These are phyloP conservation scores for Rhynchotus rufescens DNA, from an alignment of 2,797 vertebrate genomes.

Conservation along the genomic window DNA sequence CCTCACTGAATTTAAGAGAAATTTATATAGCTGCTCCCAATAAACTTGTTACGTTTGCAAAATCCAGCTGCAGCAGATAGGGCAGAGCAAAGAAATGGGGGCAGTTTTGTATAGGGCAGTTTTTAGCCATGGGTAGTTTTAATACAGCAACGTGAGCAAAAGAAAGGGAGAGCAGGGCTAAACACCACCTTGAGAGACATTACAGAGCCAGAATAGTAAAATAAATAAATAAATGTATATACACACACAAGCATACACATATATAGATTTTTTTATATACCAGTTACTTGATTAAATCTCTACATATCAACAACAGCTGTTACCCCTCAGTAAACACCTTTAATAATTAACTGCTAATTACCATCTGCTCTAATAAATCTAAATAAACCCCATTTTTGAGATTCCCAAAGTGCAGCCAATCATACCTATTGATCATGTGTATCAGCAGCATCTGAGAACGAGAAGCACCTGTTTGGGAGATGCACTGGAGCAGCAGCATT, in stretches of 20 bases:
- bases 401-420: not conserved
- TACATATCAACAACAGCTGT: not conserved
- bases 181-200: not conserved
- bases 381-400: constrained; percentile 11
- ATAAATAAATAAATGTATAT: not conserved
- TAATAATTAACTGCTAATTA: constrained; percentile 52
- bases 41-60: too few species aligned
- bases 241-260: too few species aligned
- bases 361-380: not conserved
- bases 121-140: too few species aligned
- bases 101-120: too few species aligned
- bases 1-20: too few species aligned
- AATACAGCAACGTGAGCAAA: not conserved
- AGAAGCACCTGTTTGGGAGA: not conserved
- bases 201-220: not conserved
- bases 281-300: not conserved
- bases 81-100: too few species aligned
- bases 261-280: too few species aligned
- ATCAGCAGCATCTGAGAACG: not conserved
- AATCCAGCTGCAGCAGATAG: too few species aligned
- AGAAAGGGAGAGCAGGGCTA: not conserved
- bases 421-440: not conserved
- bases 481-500: not conserved
- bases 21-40: too few species aligned
- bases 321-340: not conserved